Base-by-base conservation (phyloP, 2,113 vertebrate genomes). In the Mugil cephalus region DNA sequence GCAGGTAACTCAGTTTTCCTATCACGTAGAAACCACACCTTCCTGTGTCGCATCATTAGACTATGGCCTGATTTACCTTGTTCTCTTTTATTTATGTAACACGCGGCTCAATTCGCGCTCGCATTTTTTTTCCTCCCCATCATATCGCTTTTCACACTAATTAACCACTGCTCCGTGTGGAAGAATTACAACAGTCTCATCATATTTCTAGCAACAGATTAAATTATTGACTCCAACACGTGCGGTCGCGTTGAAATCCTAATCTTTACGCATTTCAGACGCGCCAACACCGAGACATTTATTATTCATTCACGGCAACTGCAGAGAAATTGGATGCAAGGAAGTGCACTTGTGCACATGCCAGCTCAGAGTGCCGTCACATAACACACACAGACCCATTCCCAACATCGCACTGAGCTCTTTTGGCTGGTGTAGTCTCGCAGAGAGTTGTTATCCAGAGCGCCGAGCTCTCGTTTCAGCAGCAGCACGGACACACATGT, bases 391-490 rank as follows among this genome's bases (percentile, higher is more conserved):
- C 56, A 39, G 15, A 50, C 2, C 11, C 15, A 14, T 15, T 8
- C 47, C 60, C 6, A 36, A 19, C 39, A 13, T 70, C 64, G 51
- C 35, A 43, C 24, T 58, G 46, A 69, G 66, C 45, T 66, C 39
- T 50, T 79, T 70, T 65, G 55, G 55, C 74, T 63, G 14, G 4
- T 68, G 64, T 47, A 35, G 63, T 69, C 50, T 66, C 43, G 39
- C 10, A 42, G 52, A 77, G 47, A 39, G 43, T 61, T 74, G 79
- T 59, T 74, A 66, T 75, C 67, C 47, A 59, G 36, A 59, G 56
- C 11, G 0, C 38, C 50, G 36, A 63, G 43, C 47, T 53, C 38
- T 51, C 30, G 34, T 71, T 65, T 77, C 42, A 56, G 47, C 46
- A 60, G 1, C 36, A 59, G 17, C 64, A 52, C 34, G 21, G 59